A percentile compares a stretch with the other conserved stretches of the same genome.
These are phyloP conservation scores for Choristoneura rosaceana DNA, from an alignment of 2,888 invertebrate species.

Conservation along the genomic window DNA sequence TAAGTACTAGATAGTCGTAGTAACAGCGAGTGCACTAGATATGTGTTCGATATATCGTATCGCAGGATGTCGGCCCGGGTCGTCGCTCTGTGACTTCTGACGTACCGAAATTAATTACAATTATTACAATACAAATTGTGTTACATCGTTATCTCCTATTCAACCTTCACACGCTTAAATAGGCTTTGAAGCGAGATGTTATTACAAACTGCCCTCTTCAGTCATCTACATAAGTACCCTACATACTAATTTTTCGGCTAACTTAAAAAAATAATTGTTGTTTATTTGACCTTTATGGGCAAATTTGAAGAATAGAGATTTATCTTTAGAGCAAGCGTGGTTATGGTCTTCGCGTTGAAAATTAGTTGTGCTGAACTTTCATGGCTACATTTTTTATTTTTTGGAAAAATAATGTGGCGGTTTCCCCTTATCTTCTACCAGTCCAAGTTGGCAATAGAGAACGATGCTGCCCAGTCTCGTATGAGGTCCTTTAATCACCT, in stretches of 20 bases:
- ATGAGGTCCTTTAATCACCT: too few relatives aligned
- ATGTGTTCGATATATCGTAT: slow-evolving; percentile 60
- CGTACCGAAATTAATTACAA: slow-evolving; percentile 66
- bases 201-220: not conserved
- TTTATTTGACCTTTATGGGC: too few relatives aligned
- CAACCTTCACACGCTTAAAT: slow-evolving; percentile 8
- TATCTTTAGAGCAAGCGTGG: not conserved
- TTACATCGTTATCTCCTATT: slow-evolving; percentile 27
- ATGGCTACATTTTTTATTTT: too few relatives aligned
- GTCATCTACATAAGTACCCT: not conserved
- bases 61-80: slow-evolving; percentile 77
- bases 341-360: too few relatives aligned
- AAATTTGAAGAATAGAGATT: not conserved
- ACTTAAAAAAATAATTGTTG: too few relatives aligned
- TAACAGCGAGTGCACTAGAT: slow-evolving; percentile 54
- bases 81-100: slow-evolving; percentile 65
- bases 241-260: too few relatives aligned
- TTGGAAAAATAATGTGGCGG: too few relatives aligned
- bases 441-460: too few relatives aligned
- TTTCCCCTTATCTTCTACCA: too few relatives aligned
- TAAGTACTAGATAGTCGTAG: slow-evolving; percentile 6
- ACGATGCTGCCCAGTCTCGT: too few relatives aligned
- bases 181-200: not conserved
- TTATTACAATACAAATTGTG: slow-evolving; percentile 56
- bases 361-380: too few relatives aligned